phyloP scores from a whole-genome alignment of 2,113 vertebrate genomes.

The Psittacus erithacus region DNA sequence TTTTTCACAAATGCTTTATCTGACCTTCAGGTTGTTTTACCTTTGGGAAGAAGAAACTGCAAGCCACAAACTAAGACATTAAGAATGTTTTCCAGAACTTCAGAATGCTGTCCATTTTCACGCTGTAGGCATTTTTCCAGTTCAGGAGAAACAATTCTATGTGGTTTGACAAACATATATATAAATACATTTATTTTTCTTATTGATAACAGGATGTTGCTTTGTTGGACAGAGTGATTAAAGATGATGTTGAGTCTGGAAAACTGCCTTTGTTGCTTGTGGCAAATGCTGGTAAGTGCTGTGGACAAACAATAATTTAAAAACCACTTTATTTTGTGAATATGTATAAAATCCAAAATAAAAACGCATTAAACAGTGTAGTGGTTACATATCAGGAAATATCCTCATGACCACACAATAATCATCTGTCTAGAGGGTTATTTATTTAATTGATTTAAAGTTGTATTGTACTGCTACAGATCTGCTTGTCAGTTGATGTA shows the following conservation, averaged over 20 bases:
- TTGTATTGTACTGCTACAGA: neutral
- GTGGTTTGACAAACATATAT: neutral
- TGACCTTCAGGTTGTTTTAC: neutral
- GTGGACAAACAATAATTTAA: neutral
- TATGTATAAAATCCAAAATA: neutral
- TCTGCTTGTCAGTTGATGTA: neutral
- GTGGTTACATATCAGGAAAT: neutral
- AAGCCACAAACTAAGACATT: neutral
- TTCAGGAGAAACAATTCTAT: neutral
- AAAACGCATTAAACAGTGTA: neutral
- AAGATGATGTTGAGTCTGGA: conserved; percentile 88
- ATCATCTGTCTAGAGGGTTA: neutral
- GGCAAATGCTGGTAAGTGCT: conserved; percentile 89
- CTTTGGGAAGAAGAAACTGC: neutral
- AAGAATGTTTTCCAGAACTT: neutral
- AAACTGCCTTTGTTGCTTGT: conserved; percentile 90
- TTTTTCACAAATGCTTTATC: neutral
- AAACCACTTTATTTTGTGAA: neutral
- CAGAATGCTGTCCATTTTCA: neutral
- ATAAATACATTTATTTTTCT: conserved; percentile 9
- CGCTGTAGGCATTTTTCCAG: neutral
- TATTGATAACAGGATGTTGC: conserved; percentile 86
- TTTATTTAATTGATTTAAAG: neutral
- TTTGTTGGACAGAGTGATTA: conserved; percentile 91
- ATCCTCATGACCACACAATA: neutral